These are phyloP conservation scores for Gobius niger DNA, from an alignment of 2,113 vertebrate genomes.

Conservation along the genomic window DNA sequence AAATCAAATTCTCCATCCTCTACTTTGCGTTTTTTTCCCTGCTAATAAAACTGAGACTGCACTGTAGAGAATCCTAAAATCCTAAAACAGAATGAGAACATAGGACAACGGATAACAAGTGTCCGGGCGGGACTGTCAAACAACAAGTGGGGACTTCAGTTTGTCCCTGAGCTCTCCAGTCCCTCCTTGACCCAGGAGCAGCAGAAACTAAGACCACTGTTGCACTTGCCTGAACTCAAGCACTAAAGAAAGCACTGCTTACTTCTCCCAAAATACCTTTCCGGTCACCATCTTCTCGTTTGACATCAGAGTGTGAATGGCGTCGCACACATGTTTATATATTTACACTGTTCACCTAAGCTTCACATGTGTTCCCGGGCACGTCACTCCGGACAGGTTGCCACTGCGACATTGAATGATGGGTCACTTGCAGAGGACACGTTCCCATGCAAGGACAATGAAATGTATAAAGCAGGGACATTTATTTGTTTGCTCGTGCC, in stretches of 20 bases:
- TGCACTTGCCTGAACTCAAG: slow-evolving; percentile 23
- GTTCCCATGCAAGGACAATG: no score
- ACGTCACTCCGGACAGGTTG: no score
- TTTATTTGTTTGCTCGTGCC: no score
- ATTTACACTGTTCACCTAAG: no score
- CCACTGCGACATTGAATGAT: no score
- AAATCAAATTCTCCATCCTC: not conserved
- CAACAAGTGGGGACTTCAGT: slow-evolving; percentile 33
- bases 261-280: not conserved
- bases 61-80: slow-evolving; percentile 64
- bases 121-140: slow-evolving; percentile 39
- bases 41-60: slow-evolving; percentile 28
- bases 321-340: no score
- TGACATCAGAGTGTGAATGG: no score
- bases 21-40: no score
- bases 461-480: no score
- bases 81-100: slow-evolving; percentile 47
- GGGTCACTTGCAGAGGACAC: no score
- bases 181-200: slow-evolving; percentile 43
- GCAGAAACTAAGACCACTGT: slow-evolving; percentile 2
- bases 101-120: slow-evolving; percentile 33
- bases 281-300: no score
- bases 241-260: slow-evolving; percentile 24
- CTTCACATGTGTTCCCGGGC: no score
- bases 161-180: slow-evolving; percentile 27